phyloP scores from a whole-genome alignment of 1,140 invertebrate species.

The Caenorhabditis brenneri region DNA sequence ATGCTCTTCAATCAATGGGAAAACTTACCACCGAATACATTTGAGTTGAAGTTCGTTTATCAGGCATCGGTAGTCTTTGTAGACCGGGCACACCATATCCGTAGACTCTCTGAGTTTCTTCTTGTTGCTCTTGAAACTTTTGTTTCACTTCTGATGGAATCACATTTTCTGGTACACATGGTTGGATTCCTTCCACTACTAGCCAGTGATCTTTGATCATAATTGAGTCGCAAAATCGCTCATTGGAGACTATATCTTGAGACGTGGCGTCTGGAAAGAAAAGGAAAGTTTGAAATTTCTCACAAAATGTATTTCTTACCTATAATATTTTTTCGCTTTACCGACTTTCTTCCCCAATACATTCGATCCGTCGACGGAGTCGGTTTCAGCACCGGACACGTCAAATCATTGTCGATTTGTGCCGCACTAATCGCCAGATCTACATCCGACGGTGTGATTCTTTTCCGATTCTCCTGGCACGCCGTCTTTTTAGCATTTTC shows the following conservation, averaged over 20 bases:
- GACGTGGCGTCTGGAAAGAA: background rate
- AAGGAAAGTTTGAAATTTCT: too few relatives aligned
- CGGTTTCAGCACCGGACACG: background rate
- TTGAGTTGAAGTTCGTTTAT: background rate
- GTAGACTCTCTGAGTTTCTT: background rate
- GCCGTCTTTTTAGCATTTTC: background rate
- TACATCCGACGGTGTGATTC: background rate
- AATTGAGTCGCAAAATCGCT: slow-evolving; percentile 7
- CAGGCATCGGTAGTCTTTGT: background rate
- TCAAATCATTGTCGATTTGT: slow-evolving; percentile 1
- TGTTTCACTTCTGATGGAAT: slow-evolving; percentile 6
- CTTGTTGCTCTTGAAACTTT: background rate
- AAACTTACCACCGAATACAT: background rate
- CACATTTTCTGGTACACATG: slow-evolving; percentile 10
- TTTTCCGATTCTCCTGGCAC: background rate
- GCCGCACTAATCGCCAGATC: background rate
- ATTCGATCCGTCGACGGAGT: background rate
- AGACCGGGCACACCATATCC: background rate
- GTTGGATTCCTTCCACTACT: slow-evolving; percentile 8
- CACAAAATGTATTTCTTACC: too few relatives aligned
- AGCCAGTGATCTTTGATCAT: slow-evolving; percentile 38
- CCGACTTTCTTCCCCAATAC: slow-evolving; percentile 18
- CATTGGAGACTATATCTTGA: background rate
- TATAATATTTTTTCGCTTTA: background rate
- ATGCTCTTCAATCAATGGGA: background rate